A percentile compares a stretch with the other conserved stretches of the same genome.
Conservation (phyloP, 1,140 invertebrate species). For the Trichoplusia ni region DNA sequence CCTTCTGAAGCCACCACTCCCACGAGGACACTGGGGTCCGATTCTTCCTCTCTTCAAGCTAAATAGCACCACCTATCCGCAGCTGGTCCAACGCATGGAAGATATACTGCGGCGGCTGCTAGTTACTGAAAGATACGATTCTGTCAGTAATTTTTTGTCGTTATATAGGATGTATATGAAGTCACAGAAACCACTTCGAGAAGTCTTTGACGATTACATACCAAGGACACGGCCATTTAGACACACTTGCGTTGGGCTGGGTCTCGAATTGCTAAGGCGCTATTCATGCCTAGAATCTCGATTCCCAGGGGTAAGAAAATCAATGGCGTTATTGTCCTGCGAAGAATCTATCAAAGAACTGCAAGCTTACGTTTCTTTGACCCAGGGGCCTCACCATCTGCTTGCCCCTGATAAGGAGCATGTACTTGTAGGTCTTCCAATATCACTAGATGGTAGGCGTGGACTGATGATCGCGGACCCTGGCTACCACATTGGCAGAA, state of each 20-base stretch:
- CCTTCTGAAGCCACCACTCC: background rate
- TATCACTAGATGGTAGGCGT: background rate
- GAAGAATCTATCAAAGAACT: background rate
- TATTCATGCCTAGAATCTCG: background rate
- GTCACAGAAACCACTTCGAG: background rate
- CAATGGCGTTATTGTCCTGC: background rate
- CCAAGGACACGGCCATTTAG: background rate
- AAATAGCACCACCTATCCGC: background rate
- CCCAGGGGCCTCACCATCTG: background rate
- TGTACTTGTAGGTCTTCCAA: too few species aligned
- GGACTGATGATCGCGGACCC: background rate
- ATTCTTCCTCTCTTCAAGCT: background rate
- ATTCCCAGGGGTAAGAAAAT: background rate
- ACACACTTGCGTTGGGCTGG: background rate
- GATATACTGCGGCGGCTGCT: background rate
- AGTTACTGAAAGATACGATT: background rate
- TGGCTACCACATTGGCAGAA: background rate
- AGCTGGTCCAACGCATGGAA: background rate
- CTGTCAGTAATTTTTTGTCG: background rate
- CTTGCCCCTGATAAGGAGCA: constrained; percentile 1
- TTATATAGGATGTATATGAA: background rate
- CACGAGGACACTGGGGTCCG: background rate
- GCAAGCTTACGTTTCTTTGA: background rate
- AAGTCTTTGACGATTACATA: background rate
- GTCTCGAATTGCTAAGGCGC: background rate